A percentile compares a stretch with the other conserved stretches of the same genome.
These are phyloP conservation scores for Psittacula echo DNA, from an alignment of 2,797 vertebrate genomes.

Conservation along the genomic window DNA sequence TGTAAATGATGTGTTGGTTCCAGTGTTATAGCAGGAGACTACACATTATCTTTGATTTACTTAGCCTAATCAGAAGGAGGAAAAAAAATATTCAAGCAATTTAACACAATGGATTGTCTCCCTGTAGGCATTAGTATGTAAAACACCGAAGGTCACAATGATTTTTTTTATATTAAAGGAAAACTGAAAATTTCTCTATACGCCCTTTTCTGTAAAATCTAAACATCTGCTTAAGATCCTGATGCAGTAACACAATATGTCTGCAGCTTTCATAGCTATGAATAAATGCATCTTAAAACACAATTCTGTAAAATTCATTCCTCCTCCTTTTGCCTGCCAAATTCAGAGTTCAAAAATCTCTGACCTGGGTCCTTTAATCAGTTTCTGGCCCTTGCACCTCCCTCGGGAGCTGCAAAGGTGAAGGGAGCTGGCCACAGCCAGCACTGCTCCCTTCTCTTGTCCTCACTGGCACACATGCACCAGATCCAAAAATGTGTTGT, in stretches of 20 bases:
- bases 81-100: not conserved
- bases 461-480: accelerated
- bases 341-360: conserved; percentile 33
- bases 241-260: conserved; percentile 35
- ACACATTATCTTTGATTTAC: not conserved
- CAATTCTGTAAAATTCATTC: conserved; percentile 17
- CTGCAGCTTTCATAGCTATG: conserved; percentile 15
- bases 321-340: conserved; percentile 32
- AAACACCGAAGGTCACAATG: not conserved
- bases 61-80: not conserved
- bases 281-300: conserved; percentile 60
- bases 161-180: not conserved
- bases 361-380: conserved; percentile 29
- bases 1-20: not conserved
- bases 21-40: not conserved
- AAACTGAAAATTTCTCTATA: not conserved
- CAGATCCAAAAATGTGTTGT: not conserved
- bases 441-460: not conserved
- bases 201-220: not conserved
- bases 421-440: not conserved
- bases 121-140: not conserved
- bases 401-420: not conserved
- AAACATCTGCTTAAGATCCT: conserved; percentile 55
- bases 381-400: not conserved
- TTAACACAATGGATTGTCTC: not conserved